A percentile compares a stretch with the other conserved stretches of the same genome.
Conservation (phyloP, 35 echinoderm and acorn worm species). For the Ophioderma brevispina region DNA sequence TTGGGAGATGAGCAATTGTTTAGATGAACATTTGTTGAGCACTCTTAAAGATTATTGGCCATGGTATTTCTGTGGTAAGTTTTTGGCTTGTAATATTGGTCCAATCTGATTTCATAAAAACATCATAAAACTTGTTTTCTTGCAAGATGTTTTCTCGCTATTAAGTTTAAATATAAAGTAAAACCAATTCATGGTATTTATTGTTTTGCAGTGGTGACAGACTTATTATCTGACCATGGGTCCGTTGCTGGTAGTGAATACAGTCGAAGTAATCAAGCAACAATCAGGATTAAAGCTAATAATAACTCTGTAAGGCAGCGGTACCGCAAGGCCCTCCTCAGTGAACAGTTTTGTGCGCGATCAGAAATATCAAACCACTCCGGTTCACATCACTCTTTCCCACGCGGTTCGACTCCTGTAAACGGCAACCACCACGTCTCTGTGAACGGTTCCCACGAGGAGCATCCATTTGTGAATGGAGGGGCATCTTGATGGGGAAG, state of each 20-base stretch:
- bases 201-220: constrained; percentile 29
- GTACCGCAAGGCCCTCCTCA: background rate
- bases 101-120: no score
- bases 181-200: background rate
- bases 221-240: constrained; percentile 22
- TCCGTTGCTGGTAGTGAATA: background rate
- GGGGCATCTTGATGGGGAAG: background rate
- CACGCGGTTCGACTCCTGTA: background rate
- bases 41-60: no score
- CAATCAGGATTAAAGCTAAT: background rate
- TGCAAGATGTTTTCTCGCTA: no score
- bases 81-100: no score
- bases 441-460: background rate
- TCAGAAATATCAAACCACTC: background rate
- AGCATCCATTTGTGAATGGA: background rate
- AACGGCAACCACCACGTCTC: background rate
- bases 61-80: no score
- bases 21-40: no score
- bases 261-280: background rate
- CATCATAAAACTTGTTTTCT: no score
- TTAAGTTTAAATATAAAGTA: no score
- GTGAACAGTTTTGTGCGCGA: background rate
- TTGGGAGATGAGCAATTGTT: no score
- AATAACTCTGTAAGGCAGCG: constrained; percentile 7
- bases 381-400: background rate